Base-by-base conservation (phyloP, 2,113 vertebrate genomes). In the Percina caprodes region DNA sequence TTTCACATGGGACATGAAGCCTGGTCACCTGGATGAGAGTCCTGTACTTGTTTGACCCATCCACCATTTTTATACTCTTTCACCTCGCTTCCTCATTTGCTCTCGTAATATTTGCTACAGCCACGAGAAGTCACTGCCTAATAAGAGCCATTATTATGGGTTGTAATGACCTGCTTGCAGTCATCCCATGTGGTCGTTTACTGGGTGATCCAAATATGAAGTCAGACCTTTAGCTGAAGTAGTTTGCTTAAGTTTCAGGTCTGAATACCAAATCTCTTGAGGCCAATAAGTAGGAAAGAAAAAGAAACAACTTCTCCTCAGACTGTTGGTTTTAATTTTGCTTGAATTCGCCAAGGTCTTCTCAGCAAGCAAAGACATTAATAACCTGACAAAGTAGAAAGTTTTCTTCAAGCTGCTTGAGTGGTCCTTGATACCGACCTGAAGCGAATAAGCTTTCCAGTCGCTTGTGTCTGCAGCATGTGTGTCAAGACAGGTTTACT, bases 331-430 rank as follows among this genome's bases (percentile, higher is more conserved):
- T 90, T 77, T 58, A 61, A 82, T 88, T 85, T 61, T 10, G 6
- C 59, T 72, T 33, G 24, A 87, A 86, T 69, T 63, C 24, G 35
- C 74, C 73, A 76, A 84, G 61, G 75, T 82, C 69, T 55, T 80
- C 74, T 77, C n/a, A 65, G 55, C 23, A 63, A 71, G 80, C 60
- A n/a, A 33, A 82, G 39, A 72, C 68, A 88, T 86, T 24, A 82
- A 84, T 82, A 87, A 85, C 55, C 66, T 85, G 84, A 84, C 69
- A 86, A 73, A 77, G 65, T 56, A 18, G 24, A 86, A 46, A 46
- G 24, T 83, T 86, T 75, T 77, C 52, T 78, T 58, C 15, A 59
- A 59, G 68, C 65, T 61, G 52, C 30, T 4, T 55, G 39, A 73
- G 11, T 4, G 26, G 42, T 46, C 65, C 66, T 75, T 69, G 33